Evolutionary conservation across 2,888 invertebrate genomes (phyloP).

Genomic region (Melikaiella ostensackeni): DNA sequence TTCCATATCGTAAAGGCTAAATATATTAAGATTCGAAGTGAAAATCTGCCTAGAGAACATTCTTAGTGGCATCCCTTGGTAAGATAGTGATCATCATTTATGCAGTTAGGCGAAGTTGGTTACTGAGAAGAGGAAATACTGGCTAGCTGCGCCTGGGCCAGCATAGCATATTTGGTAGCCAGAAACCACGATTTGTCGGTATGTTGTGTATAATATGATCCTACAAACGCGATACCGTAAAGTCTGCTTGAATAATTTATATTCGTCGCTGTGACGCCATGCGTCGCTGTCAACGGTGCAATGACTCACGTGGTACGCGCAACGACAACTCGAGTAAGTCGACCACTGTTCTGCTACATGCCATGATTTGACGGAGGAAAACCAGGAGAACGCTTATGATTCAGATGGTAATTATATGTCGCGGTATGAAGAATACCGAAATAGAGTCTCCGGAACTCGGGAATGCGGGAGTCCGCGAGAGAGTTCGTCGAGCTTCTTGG

Average conservation of each 20-base stretch:
- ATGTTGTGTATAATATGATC: neutral
- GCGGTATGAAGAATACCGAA: conserved; percentile 45
- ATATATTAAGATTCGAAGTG: neutral
- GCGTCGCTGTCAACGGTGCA: conserved; percentile 63
- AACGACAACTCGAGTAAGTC: conserved; percentile 42
- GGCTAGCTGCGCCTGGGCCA: neutral
- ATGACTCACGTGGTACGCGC: conserved; percentile 57
- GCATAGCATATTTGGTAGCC: conserved; percentile 8
- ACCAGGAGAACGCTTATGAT: conserved; percentile 56
- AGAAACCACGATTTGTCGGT: conserved; percentile 33
- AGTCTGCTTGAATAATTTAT: conserved; percentile 40
- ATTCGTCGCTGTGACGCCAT: conserved; percentile 42
- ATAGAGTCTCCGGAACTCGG: conserved; percentile 51
- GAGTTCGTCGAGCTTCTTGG: conserved; percentile 3
- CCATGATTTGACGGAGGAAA: neutral
- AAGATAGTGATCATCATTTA: neutral
- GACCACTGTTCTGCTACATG: conserved; percentile 32
- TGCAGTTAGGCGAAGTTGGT: neutral
- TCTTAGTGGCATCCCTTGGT: neutral
- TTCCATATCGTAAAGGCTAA: no score
- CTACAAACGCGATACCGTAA: conserved; percentile 21
- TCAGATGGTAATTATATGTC: conserved; percentile 59
- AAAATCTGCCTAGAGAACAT: neutral
- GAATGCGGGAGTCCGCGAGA: conserved; percentile 44
- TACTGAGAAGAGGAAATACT: neutral